Base-by-base conservation (phyloP, 2,113 vertebrate species). In the Corythornis cristatus region DNA sequence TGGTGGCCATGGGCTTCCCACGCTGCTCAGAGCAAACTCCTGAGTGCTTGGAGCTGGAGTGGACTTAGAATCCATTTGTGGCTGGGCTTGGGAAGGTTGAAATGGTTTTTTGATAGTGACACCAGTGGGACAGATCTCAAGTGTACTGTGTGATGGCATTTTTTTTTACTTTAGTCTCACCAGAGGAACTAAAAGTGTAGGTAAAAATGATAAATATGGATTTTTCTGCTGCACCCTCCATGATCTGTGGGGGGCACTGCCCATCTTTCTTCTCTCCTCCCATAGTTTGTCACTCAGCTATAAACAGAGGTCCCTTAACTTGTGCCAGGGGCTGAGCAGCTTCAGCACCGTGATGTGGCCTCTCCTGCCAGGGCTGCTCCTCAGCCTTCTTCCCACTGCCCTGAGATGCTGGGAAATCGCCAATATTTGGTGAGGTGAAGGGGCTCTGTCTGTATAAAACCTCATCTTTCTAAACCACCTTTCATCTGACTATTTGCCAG, bases 301-400 rank as follows among this genome's bases (percentile, higher is more conserved):
- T 29, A 45, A 42, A 26, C 5, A 9, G 35, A 61, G 21, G 5
- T 25, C 33, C 74, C 83, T 13, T 62, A 46, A 15, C 7, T 1
- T 15, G 33, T 18, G n/a, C 48, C 33, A 15, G 25, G 73, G 40
- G 18, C 20, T 20, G 65, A 46, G 8, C 16, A 57, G 26, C 40
- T 53, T 64, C 15, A 0, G 2, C 0, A 9, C 56, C 25, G 50
- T 2, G 7, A 5, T 9, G 6, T 3, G 19, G 33, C 6, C 54
- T 77, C 8, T 0, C 11, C 70, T 60, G 35, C 37, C 71, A 23
- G 33, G 9, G n/a, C 67, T 65, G 61, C 46, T 62, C 65, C 68
- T 4, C 3, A 37, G 22, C 12, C 22, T 71, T n/a, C 70, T 48
- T 26, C 10, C 67, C 16, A 11, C 16, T 23, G 29, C 12, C 28